These are phyloP conservation scores for Geococcyx californianus DNA, from an alignment of 2,113 vertebrate species.

Conservation along the genomic window DNA sequence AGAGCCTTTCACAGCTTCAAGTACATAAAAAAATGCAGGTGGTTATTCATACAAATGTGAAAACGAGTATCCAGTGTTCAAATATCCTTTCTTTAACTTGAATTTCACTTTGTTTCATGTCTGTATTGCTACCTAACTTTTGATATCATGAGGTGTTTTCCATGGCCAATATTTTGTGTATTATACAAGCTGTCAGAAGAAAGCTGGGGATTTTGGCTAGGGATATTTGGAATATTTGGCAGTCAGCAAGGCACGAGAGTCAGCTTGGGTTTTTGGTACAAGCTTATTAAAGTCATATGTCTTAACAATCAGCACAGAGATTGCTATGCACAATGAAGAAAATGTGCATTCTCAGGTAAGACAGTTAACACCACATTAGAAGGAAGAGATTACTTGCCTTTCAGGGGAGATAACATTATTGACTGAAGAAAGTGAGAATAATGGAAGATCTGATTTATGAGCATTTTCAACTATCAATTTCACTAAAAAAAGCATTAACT, in stretches of 20 bases:
- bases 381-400: not conserved
- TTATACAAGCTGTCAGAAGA: not conserved
- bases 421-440: not conserved
- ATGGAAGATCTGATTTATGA: not conserved
- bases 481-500: not conserved
- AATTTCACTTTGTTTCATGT: not conserved
- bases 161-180: not conserved
- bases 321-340: not conserved
- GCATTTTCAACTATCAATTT: not conserved
- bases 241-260: not conserved
- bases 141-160: not conserved
- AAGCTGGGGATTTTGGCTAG: not conserved
- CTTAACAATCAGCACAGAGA: not conserved
- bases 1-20: not conserved
- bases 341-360: not conserved
- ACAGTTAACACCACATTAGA: not conserved
- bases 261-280: not conserved
- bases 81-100: not conserved
- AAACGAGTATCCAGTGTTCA: not conserved
- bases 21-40: not conserved
- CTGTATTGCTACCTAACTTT: not conserved
- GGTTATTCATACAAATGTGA: not conserved
- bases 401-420: not conserved
- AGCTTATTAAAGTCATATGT: not conserved
- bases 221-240: not conserved